phyloP scores from a whole-genome alignment of 2,888 invertebrate species.

The Parascotia fuliginaria region DNA sequence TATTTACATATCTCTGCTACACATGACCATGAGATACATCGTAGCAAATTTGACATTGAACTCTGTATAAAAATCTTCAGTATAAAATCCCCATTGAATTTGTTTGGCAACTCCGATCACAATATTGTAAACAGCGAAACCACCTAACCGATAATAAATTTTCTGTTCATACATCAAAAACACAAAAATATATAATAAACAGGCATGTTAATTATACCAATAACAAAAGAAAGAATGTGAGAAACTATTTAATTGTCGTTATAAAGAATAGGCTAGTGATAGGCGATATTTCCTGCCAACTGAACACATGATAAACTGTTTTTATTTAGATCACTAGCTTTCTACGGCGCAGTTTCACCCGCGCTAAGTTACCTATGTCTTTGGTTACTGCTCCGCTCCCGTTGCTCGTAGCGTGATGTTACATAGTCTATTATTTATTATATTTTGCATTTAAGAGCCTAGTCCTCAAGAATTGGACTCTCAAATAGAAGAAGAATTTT shows the following conservation, averaged over 20 bases:
- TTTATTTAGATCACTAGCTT: too few relatives aligned
- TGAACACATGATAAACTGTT: background rate
- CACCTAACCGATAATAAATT: background rate
- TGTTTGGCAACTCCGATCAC: background rate
- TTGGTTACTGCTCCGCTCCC: too few relatives aligned
- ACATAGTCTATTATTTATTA: too few relatives aligned
- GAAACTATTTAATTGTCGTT: slow-evolving; percentile 1
- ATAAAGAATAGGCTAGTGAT: slow-evolving; percentile 4
- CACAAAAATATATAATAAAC: slow-evolving; percentile 6
- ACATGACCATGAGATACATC: too few relatives aligned
- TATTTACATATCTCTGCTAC: too few relatives aligned
- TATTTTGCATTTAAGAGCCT: too few relatives aligned
- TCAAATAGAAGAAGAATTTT: too few relatives aligned
- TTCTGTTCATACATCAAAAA: background rate
- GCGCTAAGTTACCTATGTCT: too few relatives aligned
- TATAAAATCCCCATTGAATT: background rate
- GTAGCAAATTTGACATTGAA: too few relatives aligned
- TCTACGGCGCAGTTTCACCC: too few relatives aligned
- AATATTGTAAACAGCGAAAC: background rate
- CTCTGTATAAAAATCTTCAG: background rate
- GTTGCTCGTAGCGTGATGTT: too few relatives aligned
- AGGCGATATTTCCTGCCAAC: background rate
- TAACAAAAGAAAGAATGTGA: slow-evolving; percentile 9
- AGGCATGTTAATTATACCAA: slow-evolving; percentile 23
- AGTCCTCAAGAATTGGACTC: too few relatives aligned